phyloP scores from a whole-genome alignment of 2,888 invertebrate genomes.

The Oscheius onirici region DNA sequence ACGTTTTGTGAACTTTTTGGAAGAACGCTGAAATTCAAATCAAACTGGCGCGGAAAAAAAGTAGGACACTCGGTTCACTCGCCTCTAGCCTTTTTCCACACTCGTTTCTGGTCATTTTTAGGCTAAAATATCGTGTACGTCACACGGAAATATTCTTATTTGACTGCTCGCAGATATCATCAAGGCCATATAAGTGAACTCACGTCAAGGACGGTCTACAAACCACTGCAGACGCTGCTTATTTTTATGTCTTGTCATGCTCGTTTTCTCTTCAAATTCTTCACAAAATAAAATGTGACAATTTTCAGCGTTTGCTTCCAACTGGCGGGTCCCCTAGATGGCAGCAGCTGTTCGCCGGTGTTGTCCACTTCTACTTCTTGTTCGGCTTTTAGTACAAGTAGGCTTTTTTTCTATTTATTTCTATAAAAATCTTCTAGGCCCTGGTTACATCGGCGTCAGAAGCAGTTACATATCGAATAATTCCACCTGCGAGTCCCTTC shows the following conservation, averaged over 20 bases:
- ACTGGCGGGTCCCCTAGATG: constrained; percentile 10
- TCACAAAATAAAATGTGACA: not conserved
- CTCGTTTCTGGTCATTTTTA: not conserved
- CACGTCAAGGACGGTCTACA: not conserved
- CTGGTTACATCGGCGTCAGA: constrained; percentile 14
- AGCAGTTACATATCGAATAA: not conserved
- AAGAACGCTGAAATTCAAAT: no score
- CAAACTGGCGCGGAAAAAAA: not conserved
- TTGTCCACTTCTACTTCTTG: constrained; percentile 26
- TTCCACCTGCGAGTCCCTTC: constrained; percentile 8
- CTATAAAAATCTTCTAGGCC: constrained; percentile 9
- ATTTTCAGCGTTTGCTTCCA: not conserved
- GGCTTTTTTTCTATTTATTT: not conserved
- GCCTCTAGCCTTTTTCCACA: not conserved
- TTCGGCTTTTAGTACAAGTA: constrained; percentile 20
- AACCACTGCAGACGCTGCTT: not conserved
- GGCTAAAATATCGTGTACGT: not conserved
- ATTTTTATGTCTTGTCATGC: not conserved
- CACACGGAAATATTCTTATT: not conserved
- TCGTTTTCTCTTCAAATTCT: not conserved
- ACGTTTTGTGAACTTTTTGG: no score
- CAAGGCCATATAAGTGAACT: not conserved
- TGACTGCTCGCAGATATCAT: not conserved
- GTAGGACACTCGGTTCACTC: not conserved
- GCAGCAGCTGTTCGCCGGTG: constrained; percentile 22